Conservation (phyloP, 2,888 invertebrate genomes). For the Monoplex corrugatus region DNA sequence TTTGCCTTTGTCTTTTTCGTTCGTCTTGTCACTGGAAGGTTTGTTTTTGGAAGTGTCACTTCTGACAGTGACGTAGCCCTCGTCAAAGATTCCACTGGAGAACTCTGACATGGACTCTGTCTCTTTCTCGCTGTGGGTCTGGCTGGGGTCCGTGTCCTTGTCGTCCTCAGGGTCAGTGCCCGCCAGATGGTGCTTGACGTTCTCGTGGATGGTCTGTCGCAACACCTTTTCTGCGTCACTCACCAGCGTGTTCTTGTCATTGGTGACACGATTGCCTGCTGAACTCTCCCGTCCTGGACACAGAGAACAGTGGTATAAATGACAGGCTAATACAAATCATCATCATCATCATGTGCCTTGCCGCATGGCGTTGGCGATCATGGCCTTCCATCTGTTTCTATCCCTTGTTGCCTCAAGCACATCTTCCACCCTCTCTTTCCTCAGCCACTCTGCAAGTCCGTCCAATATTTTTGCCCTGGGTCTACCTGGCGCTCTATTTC, state of each 20-base stretch:
- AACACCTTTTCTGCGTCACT: slow-evolving; percentile 59
- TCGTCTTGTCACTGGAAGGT: not conserved
- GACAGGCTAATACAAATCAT: too few species aligned
- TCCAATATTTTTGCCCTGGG: too few species aligned
- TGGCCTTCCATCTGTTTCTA: too few species aligned
- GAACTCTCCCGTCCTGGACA: slow-evolving; percentile 21
- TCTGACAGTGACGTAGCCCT: slow-evolving; percentile 40
- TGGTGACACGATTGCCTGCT: slow-evolving; percentile 27
- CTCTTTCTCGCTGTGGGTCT: slow-evolving; percentile 58
- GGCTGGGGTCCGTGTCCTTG: slow-evolving; percentile 62
- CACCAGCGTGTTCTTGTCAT: not conserved
- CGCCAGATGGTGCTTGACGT: slow-evolving; percentile 63
- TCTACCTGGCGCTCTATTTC: too few species aligned
- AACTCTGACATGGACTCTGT: slow-evolving; percentile 54
- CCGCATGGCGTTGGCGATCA: too few species aligned
- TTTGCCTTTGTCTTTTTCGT: not conserved
- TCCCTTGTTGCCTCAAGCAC: too few species aligned
- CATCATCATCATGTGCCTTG: too few species aligned
- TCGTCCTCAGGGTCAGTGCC: slow-evolving; percentile 54
- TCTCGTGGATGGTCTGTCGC: slow-evolving; percentile 66
- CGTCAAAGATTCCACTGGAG: slow-evolving; percentile 51
- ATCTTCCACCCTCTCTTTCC: too few species aligned
- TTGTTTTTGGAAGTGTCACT: not conserved
- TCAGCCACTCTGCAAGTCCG: too few species aligned
- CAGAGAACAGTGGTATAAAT: not conserved